Base-by-base conservation (phyloP, 2,888 invertebrate genomes). In the Drosophila kanekoi region DNA sequence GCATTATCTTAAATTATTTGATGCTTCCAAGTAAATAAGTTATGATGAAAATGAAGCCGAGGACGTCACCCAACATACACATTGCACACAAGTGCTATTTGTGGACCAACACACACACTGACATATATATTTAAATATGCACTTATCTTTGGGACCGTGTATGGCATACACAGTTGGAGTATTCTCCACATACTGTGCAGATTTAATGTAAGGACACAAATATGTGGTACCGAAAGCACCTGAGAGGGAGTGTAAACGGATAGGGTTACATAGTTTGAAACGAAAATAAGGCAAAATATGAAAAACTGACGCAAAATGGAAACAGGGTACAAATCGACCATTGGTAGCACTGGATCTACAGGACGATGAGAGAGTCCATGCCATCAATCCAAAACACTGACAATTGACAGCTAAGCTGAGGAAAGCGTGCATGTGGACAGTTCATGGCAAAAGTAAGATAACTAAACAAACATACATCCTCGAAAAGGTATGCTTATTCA, bases 361-460 rank as follows among this genome's bases (percentile, higher is more conserved):
- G 20, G 33, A 20, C 5, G 38, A 28, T 41, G 43, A 1, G 8
- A 16, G 49, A 14, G 20, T 35, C 33, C 44, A 23, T 68, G 47
- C 38, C 49, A 44, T 59, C 89, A 89, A 87, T 87, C 72, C 69
- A 49, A 68, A 85, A 80, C 68, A 75, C 66, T 87, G 88, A 80
- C 89, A 86, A 86, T 89, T 89, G 89, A 72, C 82, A 77, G 73
- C 72, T 66, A 68, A 60, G 66, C 65, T 59, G 63, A 73, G 56
- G 33, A 67, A 70, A 71, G 67, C 64, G 38, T 58, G 48, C 57
- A 64, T 58, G 66, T 49, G 61, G 23, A 60, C 44, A 68, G 62
- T 47, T 70, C 43, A 62, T 62, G 63, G 53, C 56, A 52, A 38
- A 54, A 49, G 18, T n/a, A 38, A 47, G 32, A 54, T 28, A 44